Percentiles rank a stretch among this genome's conserved stretches.
Conservation (phyloP, 2,888 invertebrate species). For the Caenorhabditis sp. region DNA sequence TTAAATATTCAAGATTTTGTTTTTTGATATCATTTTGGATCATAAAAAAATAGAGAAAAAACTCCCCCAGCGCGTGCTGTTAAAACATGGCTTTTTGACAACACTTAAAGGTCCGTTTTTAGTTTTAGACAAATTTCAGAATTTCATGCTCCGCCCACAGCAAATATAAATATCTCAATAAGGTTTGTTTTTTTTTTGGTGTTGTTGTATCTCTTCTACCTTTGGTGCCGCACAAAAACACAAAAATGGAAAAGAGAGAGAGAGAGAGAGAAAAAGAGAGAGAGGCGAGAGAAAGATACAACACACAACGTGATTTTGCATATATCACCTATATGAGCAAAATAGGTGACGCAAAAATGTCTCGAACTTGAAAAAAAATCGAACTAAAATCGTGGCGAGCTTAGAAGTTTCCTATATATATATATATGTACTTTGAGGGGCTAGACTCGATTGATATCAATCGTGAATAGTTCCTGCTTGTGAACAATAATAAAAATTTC, state of each 20-base stretch:
- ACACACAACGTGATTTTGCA: constrained; percentile 11
- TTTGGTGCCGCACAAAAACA: constrained; percentile 18
- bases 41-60: no score
- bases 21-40: no score
- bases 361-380: not conserved
- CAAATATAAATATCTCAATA: not conserved
- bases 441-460: no score
- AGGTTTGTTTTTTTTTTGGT: not conserved
- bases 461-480: no score
- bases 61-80: constrained; percentile 33
- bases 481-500: not conserved
- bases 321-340: no score
- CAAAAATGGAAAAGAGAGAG: constrained; percentile 5
- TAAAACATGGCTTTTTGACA: constrained; percentile 11
- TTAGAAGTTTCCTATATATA: not conserved
- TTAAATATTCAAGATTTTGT: constrained; percentile 22
- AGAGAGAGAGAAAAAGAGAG: constrained; percentile 20
- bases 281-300: constrained; percentile 27
- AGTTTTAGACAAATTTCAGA: not conserved
- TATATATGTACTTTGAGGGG: no score
- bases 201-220: constrained; percentile 1
- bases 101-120: not conserved
- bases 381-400: not conserved
- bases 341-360: not conserved
- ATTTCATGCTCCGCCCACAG: not conserved